Evolutionary conservation across 2,797 vertebrate genomes (phyloP), one percentile per base, ranked within the genome.

Genomic region (Hippopotamyrus pictus): DNA sequence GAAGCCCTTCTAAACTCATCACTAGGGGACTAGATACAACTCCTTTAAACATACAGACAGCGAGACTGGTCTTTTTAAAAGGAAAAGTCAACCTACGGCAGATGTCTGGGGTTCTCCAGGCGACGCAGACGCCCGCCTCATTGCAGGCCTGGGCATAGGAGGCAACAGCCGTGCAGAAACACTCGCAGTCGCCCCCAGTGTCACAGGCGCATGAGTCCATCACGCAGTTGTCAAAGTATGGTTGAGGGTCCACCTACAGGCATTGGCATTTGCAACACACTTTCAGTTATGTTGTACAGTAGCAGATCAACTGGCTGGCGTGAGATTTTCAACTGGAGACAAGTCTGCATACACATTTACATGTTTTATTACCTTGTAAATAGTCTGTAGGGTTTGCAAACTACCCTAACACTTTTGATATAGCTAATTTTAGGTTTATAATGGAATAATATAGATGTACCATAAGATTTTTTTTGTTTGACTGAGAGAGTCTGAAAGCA

Each of bases 71-170:
- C 73, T 41, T 76, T 76, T 41, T 76, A 79, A 37, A 3, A 83
- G 84, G 88, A 85, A 87, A 14, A 1, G 19, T 37, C 86, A 8
- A 93, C 97, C 96, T 91, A 97, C 97, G 97, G 92, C 97, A 97
- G 54, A 96, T 94, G 8, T 95, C 93, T 89, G 97, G 96, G 83
- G 93, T 95, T 93, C 97, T 96, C 97, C 97, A 97, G 59, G 92
- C 91, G 79, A 97, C 93, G 89, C 97, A 97, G 88, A 94, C 93
- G 6, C 90, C 93, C 0, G 91, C 95, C 17, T 96, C 95, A 91
- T 93, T 97, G 90, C 97, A 97, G 82, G 96, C 96, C 90, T 96
- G 95, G 84, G 96, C 96, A 8, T 97, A 97, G 44, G 96, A 95
- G 90, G 96, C 95, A 0, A 97, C 95, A 22, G 96, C 96, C 33